Evolutionary conservation across 2,113 vertebrate genomes (phyloP).

Genomic region (Hemicordylus capensis): DNA sequence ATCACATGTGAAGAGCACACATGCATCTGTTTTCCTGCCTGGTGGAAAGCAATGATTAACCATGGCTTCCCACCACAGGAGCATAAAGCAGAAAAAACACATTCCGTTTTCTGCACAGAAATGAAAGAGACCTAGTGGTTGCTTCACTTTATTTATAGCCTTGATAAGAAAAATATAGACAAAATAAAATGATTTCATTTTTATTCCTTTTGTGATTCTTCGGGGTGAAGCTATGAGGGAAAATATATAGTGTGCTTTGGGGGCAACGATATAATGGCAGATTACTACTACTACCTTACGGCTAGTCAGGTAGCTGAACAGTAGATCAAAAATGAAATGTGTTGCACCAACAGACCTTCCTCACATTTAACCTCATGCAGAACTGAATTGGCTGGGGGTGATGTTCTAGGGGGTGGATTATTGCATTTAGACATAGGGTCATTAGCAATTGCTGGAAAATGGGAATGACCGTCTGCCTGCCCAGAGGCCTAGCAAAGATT

Average conservation of each 20-base stretch:
- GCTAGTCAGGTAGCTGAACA: conserved; percentile 46
- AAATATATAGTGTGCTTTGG: conserved; percentile 1
- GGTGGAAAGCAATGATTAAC: background rate
- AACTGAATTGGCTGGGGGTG: conserved; percentile 48
- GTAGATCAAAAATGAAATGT: conserved; percentile 59
- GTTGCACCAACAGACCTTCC: conserved; percentile 42
- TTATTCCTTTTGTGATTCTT: conserved; percentile 55
- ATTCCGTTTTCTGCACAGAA: background rate
- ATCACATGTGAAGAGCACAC: background rate
- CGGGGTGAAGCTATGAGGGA: background rate
- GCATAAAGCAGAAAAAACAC: background rate
- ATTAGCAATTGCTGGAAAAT: conserved; percentile 67
- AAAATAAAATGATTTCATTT: conserved; percentile 47
- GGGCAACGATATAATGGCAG: conserved; percentile 46
- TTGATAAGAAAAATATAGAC: conserved; percentile 30
- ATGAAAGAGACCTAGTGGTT: background rate
- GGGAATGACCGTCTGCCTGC: conserved; percentile 59
- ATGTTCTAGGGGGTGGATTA: conserved; percentile 52
- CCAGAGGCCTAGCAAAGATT: conserved; percentile 59
- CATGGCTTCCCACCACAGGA: background rate
- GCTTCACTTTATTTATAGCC: background rate
- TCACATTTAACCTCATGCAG: conserved; percentile 33
- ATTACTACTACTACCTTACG: conserved; percentile 43
- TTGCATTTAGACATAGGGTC: conserved; percentile 61
- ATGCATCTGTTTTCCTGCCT: background rate